Base-by-base conservation (phyloP, 2,113 vertebrate species). In the Halcyon senegalensis region DNA sequence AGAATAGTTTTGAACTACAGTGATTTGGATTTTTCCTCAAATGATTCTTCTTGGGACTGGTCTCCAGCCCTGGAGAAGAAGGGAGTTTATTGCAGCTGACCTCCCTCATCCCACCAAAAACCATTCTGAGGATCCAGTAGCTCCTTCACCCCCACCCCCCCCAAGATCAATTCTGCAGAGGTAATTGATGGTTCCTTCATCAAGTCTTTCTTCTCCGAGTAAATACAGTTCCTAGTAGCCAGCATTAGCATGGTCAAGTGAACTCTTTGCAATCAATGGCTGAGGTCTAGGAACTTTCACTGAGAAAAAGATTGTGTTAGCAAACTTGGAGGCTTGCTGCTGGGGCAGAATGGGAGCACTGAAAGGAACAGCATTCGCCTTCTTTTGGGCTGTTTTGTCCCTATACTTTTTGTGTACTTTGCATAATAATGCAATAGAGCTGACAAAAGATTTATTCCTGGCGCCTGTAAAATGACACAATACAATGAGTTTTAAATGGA, bases 381-480 rank as follows among this genome's bases (percentile, higher is more conserved):
- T 70, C 84, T 95, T 90, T 72, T 1, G 0, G 76, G 64, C 51
- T 94, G 87, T 59, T 97, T 96, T 90, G 73, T 93, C 90, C 66
- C 67, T 87, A 80, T 53, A 76, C 64, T 96, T 95, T 95, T 96
- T 94, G 91, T 95, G 91, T 81, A 94, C 85, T 97, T 97, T 96
- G 96, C 97, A 97, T 97, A 97, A 97, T 96, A 97, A 97, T 97
- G 91, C 92, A 96, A 96, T 96, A 94, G 92, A 94, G 67, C 83
- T 91, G 94, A 97, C 96, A 97, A 97, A 97, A 97, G 97, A 97
- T 97, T 97, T 97, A 97, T 97, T 97, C 93, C 93, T 89, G 94
- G 94, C 23, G 70, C 94, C 94, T 87, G 51, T 94, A 88, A 97
- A 97, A 97, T 95, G 97, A 95, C 92, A 97, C 92, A 92, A 92